These are phyloP conservation scores for Todiramphus chloris DNA, from an alignment of 2,113 vertebrate species.

Conservation along the genomic window DNA sequence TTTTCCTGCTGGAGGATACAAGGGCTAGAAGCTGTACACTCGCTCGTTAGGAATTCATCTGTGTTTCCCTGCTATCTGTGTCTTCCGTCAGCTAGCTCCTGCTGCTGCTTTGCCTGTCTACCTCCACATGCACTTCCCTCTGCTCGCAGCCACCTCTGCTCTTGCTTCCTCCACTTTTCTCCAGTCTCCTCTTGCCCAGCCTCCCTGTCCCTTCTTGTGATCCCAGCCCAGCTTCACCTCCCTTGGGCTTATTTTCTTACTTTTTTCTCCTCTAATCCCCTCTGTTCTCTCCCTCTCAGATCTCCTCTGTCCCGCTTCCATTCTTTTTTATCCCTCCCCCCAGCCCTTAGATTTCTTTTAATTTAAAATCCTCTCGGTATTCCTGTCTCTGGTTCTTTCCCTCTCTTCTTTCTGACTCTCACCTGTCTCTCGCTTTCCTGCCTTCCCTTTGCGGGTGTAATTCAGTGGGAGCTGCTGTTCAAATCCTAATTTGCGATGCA, in stretches of 20 bases:
- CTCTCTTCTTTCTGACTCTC: not conserved
- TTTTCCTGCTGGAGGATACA: not conserved
- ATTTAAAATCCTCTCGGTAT: not conserved
- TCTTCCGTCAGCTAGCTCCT: not conserved
- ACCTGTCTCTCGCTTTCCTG: not conserved
- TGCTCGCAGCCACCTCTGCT: not conserved
- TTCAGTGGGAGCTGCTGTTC: not conserved
- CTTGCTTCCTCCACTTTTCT: not conserved
- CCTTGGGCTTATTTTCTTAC: not conserved
- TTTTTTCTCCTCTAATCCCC: not conserved
- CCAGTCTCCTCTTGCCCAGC: not conserved
- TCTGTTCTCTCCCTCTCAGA: not conserved
- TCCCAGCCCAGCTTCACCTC: not conserved
- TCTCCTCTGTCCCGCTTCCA: not conserved
- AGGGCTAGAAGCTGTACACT: not conserved
- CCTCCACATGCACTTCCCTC: not conserved
- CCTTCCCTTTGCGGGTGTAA: not conserved
- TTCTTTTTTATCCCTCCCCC: not conserved
- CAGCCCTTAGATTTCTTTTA: not conserved
- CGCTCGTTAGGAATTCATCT: not conserved
- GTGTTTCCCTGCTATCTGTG: not conserved
- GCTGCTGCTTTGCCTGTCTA: not conserved
- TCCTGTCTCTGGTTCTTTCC: not conserved
- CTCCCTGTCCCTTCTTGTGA: constrained; percentile 3
- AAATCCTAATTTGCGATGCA: not conserved